A percentile compares a stretch with the other conserved stretches of the same genome.
Conservation (phyloP, 1,140 invertebrate genomes). For the Lucilia cuprina region DNA sequence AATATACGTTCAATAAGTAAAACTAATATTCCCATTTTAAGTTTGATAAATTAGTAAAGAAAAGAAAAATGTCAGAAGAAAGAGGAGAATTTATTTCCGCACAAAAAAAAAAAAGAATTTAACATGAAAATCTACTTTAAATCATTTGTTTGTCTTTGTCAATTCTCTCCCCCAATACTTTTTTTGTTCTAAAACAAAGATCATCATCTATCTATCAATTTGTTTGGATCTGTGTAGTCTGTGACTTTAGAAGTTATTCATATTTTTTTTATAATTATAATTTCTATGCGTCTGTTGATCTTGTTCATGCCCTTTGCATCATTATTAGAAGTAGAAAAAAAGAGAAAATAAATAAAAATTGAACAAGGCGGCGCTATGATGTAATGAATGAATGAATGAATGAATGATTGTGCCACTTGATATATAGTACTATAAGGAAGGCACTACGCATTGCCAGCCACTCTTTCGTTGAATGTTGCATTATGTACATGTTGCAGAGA, state of each 20-base stretch:
- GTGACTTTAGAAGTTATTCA: too few species aligned
- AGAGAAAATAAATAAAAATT: background rate
- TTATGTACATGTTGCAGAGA: background rate
- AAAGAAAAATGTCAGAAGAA: background rate
- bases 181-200: too few species aligned
- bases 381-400: background rate
- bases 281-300: background rate
- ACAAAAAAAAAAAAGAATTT: background rate
- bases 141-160: background rate
- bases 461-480: background rate
- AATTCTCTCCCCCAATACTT: background rate
- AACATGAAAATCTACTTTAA: background rate
- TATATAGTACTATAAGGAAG: background rate
- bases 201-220: too few species aligned
- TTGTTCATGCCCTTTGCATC: background rate
- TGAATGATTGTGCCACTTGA: background rate
- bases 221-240: too few species aligned
- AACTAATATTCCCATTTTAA: background rate
- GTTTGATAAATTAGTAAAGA: background rate
- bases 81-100: background rate
- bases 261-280: too few species aligned
- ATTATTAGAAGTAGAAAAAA: background rate
- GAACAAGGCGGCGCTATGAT: background rate
- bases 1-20: background rate
- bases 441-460: background rate